phyloP scores from a whole-genome alignment of 2,797 vertebrate species.

The Clarias pachynema region DNA sequence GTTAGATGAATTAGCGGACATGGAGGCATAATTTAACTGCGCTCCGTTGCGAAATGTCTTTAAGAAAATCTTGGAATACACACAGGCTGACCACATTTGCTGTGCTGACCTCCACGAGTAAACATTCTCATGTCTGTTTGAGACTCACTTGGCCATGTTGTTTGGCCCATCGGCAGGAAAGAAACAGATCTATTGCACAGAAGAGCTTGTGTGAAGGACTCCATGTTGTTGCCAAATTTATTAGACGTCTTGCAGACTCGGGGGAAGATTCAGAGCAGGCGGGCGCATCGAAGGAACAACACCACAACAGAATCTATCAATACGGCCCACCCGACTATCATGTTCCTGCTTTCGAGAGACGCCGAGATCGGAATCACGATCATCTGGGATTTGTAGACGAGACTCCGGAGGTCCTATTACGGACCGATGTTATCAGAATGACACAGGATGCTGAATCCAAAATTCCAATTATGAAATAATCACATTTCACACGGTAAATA shows the following conservation, averaged over 20 bases:
- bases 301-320: constrained; percentile 19
- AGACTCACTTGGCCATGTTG: constrained; percentile 33
- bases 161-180: constrained; percentile 31
- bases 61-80: constrained; percentile 24
- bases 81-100: constrained; percentile 40
- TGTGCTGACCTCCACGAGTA: constrained; percentile 43
- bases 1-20: constrained; percentile 37
- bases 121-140: constrained; percentile 39
- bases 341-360: constrained; percentile 10
- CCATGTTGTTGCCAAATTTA: constrained; percentile 35
- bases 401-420: constrained; percentile 27
- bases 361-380: constrained; percentile 17
- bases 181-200: constrained; percentile 31
- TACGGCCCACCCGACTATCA: constrained; percentile 11
- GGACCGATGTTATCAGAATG: constrained; percentile 36
- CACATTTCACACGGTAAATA: constrained; percentile 53
- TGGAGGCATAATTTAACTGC: constrained; percentile 12
- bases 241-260: constrained; percentile 24
- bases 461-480: constrained; percentile 45
- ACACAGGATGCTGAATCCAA: constrained; percentile 36
- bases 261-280: constrained; percentile 21
- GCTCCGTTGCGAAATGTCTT: constrained; percentile 17
- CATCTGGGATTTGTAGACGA: constrained; percentile 40
- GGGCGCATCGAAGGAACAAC: constrained; percentile 2
- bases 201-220: constrained; percentile 25